These are phyloP conservation scores for Cotesia vestalis DNA, from an alignment of 1,140 invertebrate species.

Conservation along the genomic window DNA sequence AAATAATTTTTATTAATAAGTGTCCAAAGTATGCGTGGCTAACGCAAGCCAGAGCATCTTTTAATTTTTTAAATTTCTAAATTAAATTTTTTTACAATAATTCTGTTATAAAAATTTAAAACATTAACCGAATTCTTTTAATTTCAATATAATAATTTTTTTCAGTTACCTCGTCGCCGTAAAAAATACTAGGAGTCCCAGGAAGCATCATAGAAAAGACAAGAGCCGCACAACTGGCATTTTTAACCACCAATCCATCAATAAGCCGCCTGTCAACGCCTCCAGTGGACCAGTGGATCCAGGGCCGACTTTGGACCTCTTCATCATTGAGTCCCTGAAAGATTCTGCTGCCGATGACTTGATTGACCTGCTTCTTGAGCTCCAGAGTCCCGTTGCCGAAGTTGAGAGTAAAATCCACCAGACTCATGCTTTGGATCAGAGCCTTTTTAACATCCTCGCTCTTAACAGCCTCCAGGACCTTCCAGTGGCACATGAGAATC, in stretches of 20 bases:
- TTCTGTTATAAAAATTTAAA: too few species aligned
- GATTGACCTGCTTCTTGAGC: slow-evolving; percentile 69
- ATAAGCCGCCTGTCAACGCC: slow-evolving; percentile 70
- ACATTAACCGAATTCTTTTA: not conserved
- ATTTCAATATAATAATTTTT: not conserved
- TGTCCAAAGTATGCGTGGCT: too few species aligned
- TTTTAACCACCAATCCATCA: slow-evolving; percentile 62
- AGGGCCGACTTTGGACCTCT: slow-evolving; percentile 64
- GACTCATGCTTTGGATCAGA: slow-evolving; percentile 73
- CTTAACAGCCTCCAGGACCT: slow-evolving; percentile 65
- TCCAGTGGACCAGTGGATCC: slow-evolving; percentile 82
- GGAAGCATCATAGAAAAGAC: slow-evolving; percentile 79
- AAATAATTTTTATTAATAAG: too few species aligned
- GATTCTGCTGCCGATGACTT: slow-evolving; percentile 67
- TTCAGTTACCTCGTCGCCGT: slow-evolving; percentile 79
- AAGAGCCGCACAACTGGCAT: slow-evolving; percentile 71
- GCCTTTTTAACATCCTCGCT: slow-evolving; percentile 56
- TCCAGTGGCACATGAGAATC: slow-evolving; percentile 75
- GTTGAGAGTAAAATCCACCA: slow-evolving; percentile 75
- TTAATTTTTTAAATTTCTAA: too few species aligned
- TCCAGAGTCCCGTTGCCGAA: slow-evolving; percentile 68
- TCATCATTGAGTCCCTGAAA: slow-evolving; percentile 67
- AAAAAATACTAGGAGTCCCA: slow-evolving; percentile 82
- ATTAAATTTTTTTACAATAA: too few species aligned
- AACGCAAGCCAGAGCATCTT: too few species aligned